phyloP scores from a whole-genome alignment of 2,888 invertebrate species.

The Agonopterix arenella region DNA sequence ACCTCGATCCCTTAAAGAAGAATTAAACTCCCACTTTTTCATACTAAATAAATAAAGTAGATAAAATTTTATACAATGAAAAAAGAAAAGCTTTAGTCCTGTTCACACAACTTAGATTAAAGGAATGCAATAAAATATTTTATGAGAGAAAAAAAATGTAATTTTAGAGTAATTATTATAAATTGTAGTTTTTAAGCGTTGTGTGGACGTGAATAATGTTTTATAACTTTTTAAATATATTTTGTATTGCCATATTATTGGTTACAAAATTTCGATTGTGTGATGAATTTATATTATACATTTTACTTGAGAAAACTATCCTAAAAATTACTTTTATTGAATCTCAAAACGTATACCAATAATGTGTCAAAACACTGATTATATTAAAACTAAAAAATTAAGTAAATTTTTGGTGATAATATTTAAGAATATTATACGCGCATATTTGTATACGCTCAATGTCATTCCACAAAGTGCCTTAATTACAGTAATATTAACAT shows the following conservation, averaged over 20 bases:
- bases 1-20: slow-evolving; percentile 93
- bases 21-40: slow-evolving; percentile 52
- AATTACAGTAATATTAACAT: slow-evolving; percentile 19
- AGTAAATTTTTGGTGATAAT: slow-evolving; percentile 36
- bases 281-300: neutral
- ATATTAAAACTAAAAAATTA: slow-evolving; percentile 18
- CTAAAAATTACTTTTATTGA: slow-evolving; percentile 25
- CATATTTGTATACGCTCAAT: slow-evolving; percentile 52
- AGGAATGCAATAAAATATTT: slow-evolving; percentile 41
- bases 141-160: slow-evolving; percentile 14
- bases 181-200: slow-evolving; percentile 35
- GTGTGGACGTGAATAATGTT: slow-evolving; percentile 44
- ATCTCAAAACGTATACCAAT: slow-evolving; percentile 42
- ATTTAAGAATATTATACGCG: slow-evolving; percentile 24
- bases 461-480: slow-evolving; percentile 66
- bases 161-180: slow-evolving; percentile 27
- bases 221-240: slow-evolving; percentile 19
- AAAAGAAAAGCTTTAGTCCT: slow-evolving; percentile 32
- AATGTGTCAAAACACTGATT: slow-evolving; percentile 35
- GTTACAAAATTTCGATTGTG: slow-evolving; percentile 35
- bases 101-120: slow-evolving; percentile 45
- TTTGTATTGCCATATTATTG: slow-evolving; percentile 67
- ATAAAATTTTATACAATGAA: slow-evolving; percentile 33
- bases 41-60: slow-evolving; percentile 18
- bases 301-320: neutral